Conservation (phyloP, 2,113 vertebrate genomes). For the Camelus dromedarius region DNA sequence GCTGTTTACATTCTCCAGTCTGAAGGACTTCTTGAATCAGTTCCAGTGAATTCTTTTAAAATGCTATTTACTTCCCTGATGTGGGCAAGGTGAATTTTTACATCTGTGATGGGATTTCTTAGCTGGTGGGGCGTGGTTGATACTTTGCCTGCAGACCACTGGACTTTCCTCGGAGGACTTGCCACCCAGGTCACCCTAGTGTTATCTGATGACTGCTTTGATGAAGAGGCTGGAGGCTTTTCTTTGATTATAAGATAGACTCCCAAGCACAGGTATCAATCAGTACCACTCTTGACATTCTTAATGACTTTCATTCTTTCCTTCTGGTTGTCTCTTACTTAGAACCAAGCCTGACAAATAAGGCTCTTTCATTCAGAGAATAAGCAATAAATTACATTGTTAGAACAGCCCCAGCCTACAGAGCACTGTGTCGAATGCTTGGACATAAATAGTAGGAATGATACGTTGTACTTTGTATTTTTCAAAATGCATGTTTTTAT, state of each 20-base stretch:
- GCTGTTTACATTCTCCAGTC: not conserved
- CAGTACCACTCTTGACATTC: not conserved
- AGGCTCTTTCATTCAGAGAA: not conserved
- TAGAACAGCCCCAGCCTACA: not conserved
- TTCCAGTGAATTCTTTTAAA: not conserved
- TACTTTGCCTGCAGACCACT: not conserved
- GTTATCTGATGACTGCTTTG: not conserved
- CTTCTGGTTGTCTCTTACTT: not conserved
- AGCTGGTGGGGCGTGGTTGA: not conserved
- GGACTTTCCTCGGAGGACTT: not conserved
- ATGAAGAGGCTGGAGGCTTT: not conserved
- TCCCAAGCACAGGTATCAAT: not conserved
- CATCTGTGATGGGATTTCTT: not conserved
- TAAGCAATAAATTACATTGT: not conserved
- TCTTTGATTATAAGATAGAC: conserved; percentile 16
- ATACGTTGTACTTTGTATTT: not conserved
- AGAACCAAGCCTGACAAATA: not conserved
- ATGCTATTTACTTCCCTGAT: not conserved
- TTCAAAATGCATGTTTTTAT: not conserved
- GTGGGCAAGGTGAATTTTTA: not conserved
- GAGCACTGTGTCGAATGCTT: not conserved
- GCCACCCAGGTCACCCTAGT: not conserved
- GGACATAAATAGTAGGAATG: not conserved
- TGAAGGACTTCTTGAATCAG: not conserved
- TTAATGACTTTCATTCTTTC: not conserved